Conservation (phyloP, 2,888 invertebrate species). For the Tachystola acroxantha region DNA sequence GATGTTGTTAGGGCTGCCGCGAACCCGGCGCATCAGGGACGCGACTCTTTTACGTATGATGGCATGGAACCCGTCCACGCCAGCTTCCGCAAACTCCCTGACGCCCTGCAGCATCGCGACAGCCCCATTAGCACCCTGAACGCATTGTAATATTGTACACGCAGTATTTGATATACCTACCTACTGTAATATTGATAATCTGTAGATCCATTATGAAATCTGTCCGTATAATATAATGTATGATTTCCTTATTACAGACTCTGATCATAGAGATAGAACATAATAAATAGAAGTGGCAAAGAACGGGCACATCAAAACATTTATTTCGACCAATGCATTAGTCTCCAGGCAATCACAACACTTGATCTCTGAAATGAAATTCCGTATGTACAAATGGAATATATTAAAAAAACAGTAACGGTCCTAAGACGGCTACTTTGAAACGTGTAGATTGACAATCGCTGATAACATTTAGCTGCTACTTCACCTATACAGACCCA, state of each 20-base stretch:
- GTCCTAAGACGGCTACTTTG: constrained; percentile 37
- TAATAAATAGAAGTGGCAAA: constrained; percentile 23
- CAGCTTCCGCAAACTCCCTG: too few relatives aligned
- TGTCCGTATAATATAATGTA: neutral
- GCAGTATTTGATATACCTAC: too few relatives aligned
- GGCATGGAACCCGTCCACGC: too few relatives aligned
- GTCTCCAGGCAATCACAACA: constrained; percentile 34
- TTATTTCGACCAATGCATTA: constrained; percentile 35
- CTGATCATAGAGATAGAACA: constrained; percentile 11
- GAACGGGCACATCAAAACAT: constrained; percentile 24
- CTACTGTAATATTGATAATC: too few relatives aligned
- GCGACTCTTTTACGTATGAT: too few relatives aligned
- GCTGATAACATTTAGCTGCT: constrained; percentile 67
- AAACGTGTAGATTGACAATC: constrained; percentile 64
- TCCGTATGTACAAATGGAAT: constrained; percentile 31
- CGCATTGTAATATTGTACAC: too few relatives aligned
- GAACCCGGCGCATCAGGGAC: too few relatives aligned
- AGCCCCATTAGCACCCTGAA: too few relatives aligned
- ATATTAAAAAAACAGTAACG: constrained; percentile 15
- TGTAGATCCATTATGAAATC: too few relatives aligned
- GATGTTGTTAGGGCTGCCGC: too few relatives aligned
- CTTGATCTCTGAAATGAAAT: constrained; percentile 40
- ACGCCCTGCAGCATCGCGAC: too few relatives aligned
- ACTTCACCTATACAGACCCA: constrained; percentile 54
- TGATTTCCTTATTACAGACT: neutral